Evolutionary conservation across 2,797 vertebrate species (phyloP), one percentile per base, ranked within the genome.

Genomic region (Micrastur ruficollis): DNA sequence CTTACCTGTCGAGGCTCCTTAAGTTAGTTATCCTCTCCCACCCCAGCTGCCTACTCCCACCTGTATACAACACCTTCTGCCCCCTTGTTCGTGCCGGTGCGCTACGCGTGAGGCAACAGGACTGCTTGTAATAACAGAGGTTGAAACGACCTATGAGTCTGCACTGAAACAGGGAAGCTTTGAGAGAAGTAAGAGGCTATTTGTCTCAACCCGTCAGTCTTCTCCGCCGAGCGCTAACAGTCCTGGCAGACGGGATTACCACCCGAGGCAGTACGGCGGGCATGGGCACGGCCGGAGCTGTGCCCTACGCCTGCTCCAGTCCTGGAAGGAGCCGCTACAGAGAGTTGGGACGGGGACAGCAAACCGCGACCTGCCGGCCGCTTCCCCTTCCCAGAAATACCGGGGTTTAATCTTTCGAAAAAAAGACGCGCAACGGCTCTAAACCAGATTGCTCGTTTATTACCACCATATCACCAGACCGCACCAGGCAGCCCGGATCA

Each of bases 21-120:
- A 9, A 18, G 19, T 12, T 29, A 6, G 9, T 16, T 27, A 21
- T 5, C n/a, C 18, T 40, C 25, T 68, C 52, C 44, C 36, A 13
- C 5, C 32, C 7, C 1, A 3, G 56, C 58, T 26, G 46, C 56
- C 62, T 32, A 18, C 25, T 68, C 52, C 44, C 36, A 13, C 5
- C 32, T 18, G 16, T 32, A 1, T 14, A 3, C 3, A 3, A 5
- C 72, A 36, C 3, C 56, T 20, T 31, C 62, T 40, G 23, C 20
- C 29, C 19, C n/a, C 15, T 6, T 16, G 5, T 19, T 66, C 0
- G 1, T 13, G 13, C 27, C 0, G 3, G 27, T 15, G 9, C 6
- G 1, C 44, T 16, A 10, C 2, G 5, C 5, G 11, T 3, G 3
- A 81, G 61, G 70, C 62, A n/a, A 9, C 6, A 8, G 34, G 3